Percentiles rank a stretch among this genome's conserved stretches.
These are phyloP conservation scores for Dryococelus australis DNA, from an alignment of 2,888 invertebrate species.

Conservation along the genomic window DNA sequence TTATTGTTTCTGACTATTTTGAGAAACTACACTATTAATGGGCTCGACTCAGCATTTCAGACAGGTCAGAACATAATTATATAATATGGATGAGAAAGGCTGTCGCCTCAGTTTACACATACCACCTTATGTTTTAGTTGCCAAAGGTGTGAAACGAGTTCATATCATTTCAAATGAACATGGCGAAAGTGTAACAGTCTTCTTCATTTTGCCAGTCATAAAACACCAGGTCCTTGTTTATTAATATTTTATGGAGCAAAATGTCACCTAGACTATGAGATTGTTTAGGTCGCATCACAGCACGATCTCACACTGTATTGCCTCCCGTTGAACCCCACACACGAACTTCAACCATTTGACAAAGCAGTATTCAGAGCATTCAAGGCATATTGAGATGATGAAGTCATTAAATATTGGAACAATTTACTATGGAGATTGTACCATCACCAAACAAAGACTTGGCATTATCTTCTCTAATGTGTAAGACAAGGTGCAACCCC, in stretches of 20 bases:
- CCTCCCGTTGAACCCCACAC: conserved; percentile 55
- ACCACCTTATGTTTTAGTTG: too few species aligned
- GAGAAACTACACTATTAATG: not conserved
- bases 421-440: conserved; percentile 48
- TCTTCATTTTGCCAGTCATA: conserved; percentile 50
- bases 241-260: conserved; percentile 53
- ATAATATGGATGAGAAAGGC: conserved; percentile 13
- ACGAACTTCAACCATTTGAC: conserved; percentile 55
- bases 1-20: conserved; percentile 11
- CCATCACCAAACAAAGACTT: conserved; percentile 52
- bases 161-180: conserved; percentile 12
- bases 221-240: conserved; percentile 47
- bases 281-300: conserved; percentile 52
- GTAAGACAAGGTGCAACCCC: conserved; percentile 37
- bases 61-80: not conserved
- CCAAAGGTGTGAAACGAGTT: conserved; percentile 4
- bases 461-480: conserved; percentile 44
- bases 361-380: conserved; percentile 53
- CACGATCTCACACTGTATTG: conserved; percentile 52
- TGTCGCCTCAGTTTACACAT: not conserved
- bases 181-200: conserved; percentile 37
- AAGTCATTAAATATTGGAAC: conserved; percentile 52
- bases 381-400: conserved; percentile 54
- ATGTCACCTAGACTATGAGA: conserved; percentile 51
- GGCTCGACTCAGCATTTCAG: conserved; percentile 9